Conservation (phyloP, 1,140 invertebrate species). For the Drosophila carrolli region DNA sequence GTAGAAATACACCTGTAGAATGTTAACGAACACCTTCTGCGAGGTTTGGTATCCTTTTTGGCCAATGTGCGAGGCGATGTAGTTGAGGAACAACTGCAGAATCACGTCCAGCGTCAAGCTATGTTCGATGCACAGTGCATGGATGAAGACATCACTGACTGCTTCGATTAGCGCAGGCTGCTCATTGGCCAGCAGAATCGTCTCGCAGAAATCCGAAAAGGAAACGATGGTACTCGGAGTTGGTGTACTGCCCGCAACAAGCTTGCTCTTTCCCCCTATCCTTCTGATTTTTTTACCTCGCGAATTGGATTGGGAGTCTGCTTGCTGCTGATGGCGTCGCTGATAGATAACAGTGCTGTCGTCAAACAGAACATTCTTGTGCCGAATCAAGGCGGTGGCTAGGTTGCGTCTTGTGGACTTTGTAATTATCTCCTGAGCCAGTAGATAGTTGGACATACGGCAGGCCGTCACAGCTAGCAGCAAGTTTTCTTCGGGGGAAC, state of each 20-base stretch:
- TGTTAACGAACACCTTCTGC: conserved; percentile 79
- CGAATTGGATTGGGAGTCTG: conserved; percentile 6
- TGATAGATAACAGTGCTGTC: conserved; percentile 76
- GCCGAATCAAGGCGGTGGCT: conserved; percentile 71
- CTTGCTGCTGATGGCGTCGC: conserved; percentile 51
- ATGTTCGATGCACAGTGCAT: conserved; percentile 77
- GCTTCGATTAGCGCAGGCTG: conserved; percentile 75
- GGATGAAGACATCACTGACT: conserved; percentile 81
- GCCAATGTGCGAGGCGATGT: conserved; percentile 80
- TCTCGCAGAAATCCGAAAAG: conserved; percentile 81
- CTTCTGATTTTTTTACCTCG: conserved; percentile 37
- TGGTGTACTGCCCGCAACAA: conserved; percentile 21
- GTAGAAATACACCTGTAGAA: conserved; percentile 79
- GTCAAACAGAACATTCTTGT: conserved; percentile 81
- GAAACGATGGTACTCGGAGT: conserved; percentile 62
- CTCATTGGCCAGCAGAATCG: conserved; percentile 74
- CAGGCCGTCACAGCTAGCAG: conserved; percentile 76
- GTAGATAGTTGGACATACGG: conserved; percentile 80
- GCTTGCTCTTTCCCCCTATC: conserved; percentile 25
- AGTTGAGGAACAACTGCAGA: conserved; percentile 79
- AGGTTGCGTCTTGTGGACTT: conserved; percentile 61
- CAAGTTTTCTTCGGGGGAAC: conserved; percentile 71
- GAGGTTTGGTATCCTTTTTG: conserved; percentile 82
- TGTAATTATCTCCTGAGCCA: conserved; percentile 71
- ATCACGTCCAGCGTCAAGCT: conserved; percentile 72